Conservation (phyloP, 2,888 invertebrate genomes). For the Parascotia fuliginaria region DNA sequence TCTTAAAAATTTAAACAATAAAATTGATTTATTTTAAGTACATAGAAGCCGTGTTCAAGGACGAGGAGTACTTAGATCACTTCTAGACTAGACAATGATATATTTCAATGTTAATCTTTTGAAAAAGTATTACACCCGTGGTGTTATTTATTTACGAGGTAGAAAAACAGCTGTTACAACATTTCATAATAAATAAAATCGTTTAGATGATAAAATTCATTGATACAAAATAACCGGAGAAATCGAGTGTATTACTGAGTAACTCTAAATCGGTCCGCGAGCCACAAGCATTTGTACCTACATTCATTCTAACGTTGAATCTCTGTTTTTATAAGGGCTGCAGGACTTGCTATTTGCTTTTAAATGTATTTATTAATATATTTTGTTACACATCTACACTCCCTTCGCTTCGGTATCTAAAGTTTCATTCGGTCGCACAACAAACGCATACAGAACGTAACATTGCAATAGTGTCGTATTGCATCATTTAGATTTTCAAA, state of each 20-base stretch:
- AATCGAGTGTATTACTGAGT: not conserved
- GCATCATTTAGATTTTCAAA: too few relatives aligned
- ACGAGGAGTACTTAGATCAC: too few relatives aligned
- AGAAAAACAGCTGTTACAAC: conserved; percentile 25
- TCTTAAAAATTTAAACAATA: too few relatives aligned
- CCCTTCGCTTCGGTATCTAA: too few relatives aligned
- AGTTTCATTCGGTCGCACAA: too few relatives aligned
- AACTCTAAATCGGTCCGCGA: conserved; percentile 15
- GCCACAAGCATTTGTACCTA: not conserved
- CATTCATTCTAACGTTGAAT: conserved; percentile 22
- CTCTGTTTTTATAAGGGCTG: conserved; percentile 23
- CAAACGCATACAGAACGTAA: too few relatives aligned
- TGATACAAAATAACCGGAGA: conserved; percentile 17
- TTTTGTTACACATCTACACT: too few relatives aligned
- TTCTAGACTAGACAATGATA: not conserved
- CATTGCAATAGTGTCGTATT: too few relatives aligned
- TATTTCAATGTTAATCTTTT: conserved; percentile 4
- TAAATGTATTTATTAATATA: not conserved
- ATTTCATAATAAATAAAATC: conserved; percentile 13
- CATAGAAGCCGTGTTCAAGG: too few relatives aligned
- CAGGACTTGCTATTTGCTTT: not conserved
- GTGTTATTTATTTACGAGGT: conserved; percentile 8
- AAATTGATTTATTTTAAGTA: too few relatives aligned
- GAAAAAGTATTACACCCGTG: conserved; percentile 8
- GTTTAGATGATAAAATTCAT: conserved; percentile 27